phyloP scores from a whole-genome alignment of 2,797 vertebrate species.

The Chiloscyllium punctatum region DNA sequence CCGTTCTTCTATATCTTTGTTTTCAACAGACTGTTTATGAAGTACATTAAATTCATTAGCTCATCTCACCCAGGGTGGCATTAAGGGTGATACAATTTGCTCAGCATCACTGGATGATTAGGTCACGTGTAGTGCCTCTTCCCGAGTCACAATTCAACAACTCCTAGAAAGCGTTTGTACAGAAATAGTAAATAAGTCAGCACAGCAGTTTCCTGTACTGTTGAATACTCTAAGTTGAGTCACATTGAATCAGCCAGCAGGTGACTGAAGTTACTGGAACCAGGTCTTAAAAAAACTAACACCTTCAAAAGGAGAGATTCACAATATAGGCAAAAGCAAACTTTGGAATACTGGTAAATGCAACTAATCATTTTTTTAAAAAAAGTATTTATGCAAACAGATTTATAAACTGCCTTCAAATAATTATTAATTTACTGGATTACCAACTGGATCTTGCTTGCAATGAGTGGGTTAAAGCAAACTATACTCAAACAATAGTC shows the following conservation, averaged over 20 bases:
- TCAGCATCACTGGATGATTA: background rate
- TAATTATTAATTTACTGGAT: background rate
- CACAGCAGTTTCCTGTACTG: background rate
- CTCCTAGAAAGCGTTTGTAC: no score
- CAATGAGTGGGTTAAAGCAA: background rate
- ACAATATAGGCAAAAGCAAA: constrained; percentile 43
- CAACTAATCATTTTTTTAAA: background rate
- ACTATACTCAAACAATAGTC: background rate
- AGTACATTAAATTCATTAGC: background rate
- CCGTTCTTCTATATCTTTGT: background rate
- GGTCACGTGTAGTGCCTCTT: background rate
- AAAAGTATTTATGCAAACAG: background rate
- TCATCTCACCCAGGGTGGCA: background rate
- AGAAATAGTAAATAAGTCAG: background rate
- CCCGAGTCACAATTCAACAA: background rate
- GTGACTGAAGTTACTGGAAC: background rate
- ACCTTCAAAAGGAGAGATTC: background rate
- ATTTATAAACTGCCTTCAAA: background rate
- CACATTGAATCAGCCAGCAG: background rate
- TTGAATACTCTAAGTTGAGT: background rate
- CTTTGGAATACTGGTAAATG: background rate
- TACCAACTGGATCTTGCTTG: background rate
- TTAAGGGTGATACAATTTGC: background rate
- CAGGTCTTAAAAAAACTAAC: background rate
- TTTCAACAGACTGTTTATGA: background rate